These are phyloP conservation scores for Myiothlypis coronata DNA, from an alignment of 2,797 vertebrate genomes.

Conservation along the genomic window DNA sequence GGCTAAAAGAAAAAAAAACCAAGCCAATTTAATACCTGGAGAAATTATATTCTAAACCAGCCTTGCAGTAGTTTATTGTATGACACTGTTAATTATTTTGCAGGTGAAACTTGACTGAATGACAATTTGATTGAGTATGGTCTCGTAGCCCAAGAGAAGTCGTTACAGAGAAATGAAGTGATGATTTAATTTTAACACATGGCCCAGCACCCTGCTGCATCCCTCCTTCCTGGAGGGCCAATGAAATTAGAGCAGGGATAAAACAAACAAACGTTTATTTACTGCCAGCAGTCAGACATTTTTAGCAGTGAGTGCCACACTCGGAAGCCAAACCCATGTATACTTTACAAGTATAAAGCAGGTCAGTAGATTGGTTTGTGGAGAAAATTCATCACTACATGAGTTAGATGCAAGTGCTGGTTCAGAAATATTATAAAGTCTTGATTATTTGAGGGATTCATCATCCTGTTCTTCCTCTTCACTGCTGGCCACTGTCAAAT, in stretches of 20 bases:
- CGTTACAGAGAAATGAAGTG: background rate
- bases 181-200: background rate
- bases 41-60: background rate
- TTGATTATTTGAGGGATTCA: background rate
- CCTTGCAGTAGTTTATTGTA: background rate
- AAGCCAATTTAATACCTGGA: background rate
- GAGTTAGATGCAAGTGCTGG: background rate
- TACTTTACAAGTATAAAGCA: background rate
- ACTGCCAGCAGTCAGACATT: background rate
- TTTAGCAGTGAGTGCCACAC: background rate
- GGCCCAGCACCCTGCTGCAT: background rate
- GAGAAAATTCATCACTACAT: background rate
- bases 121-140: fast-evolving
- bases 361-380: background rate
- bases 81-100: background rate
- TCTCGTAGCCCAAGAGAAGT: background rate
- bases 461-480: background rate
- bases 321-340: fast-evolving
- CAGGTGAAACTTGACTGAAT: background rate
- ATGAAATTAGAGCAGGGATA: background rate
- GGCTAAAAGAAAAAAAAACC: background rate
- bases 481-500: background rate
- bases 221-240: background rate
- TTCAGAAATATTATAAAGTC: background rate
- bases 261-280: background rate